Percentiles rank a stretch among this genome's conserved stretches.
These are phyloP conservation scores for Sepiola atlantica DNA, from an alignment of 2,888 invertebrate genomes.

Conservation along the genomic window DNA sequence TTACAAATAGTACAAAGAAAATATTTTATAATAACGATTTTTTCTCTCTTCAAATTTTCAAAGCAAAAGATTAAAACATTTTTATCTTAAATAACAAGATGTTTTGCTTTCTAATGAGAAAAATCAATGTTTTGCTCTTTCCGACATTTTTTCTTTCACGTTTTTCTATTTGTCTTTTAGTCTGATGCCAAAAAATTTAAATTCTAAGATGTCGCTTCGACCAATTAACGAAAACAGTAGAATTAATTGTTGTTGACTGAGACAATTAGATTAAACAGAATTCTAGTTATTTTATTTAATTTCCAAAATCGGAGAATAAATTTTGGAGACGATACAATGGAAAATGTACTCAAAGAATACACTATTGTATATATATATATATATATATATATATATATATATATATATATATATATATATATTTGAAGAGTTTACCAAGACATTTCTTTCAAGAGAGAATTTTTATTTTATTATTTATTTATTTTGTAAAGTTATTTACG, in stretches of 20 bases:
- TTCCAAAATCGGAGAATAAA: background rate
- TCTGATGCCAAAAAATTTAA: background rate
- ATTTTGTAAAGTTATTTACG: too few relatives aligned
- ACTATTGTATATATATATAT: too few relatives aligned
- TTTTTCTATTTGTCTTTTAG: background rate
- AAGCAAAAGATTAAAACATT: background rate
- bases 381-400: background rate
- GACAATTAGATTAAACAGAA: background rate
- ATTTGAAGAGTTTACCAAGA: too few relatives aligned
- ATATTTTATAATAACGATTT: background rate
- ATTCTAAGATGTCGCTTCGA: background rate
- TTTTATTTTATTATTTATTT: too few relatives aligned
- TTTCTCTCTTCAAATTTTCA: background rate
- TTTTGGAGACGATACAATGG: background rate
- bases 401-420: background rate
- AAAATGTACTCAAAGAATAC: background rate
- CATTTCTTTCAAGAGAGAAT: too few relatives aligned
- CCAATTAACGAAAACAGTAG: conserved; percentile 8
- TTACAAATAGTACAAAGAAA: too few relatives aligned
- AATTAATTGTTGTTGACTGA: conserved; percentile 16
- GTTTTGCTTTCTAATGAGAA: background rate
- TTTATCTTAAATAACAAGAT: background rate
- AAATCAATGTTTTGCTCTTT: background rate
- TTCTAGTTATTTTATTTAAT: background rate
- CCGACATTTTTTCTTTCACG: background rate